Conservation (phyloP, 2,888 invertebrate genomes). For the Tetropium fuscum region DNA sequence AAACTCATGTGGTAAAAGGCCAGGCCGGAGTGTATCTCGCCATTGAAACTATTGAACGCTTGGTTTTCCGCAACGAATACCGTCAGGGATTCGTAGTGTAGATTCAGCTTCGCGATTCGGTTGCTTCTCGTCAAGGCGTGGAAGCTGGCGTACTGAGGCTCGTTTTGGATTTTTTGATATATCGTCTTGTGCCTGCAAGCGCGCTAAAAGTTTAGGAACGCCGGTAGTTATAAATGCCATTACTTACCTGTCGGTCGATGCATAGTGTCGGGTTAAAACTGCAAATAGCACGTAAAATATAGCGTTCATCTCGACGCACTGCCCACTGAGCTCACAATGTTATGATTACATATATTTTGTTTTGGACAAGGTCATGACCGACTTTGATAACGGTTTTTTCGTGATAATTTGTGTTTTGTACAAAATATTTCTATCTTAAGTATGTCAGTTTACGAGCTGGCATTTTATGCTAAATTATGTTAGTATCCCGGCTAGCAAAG, state of each 20-base stretch:
- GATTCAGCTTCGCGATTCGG: conserved; percentile 73
- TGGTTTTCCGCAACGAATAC: conserved; percentile 88
- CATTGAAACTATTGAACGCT: conserved; percentile 77
- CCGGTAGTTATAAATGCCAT: too few species aligned
- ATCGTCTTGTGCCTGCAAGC: conserved; percentile 44
- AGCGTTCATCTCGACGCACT: too few species aligned
- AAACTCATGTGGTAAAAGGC: conserved; percentile 59
- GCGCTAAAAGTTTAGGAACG: too few species aligned
- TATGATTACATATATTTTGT: too few species aligned
- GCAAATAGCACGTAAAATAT: background rate
- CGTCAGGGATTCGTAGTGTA: conserved; percentile 81
- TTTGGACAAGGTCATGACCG: conserved; percentile 44
- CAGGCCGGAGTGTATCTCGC: conserved; percentile 71
- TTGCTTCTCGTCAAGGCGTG: conserved; percentile 78
- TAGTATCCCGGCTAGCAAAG: too few species aligned
- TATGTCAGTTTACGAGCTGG: too few species aligned
- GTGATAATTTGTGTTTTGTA: too few species aligned
- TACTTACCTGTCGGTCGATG: background rate
- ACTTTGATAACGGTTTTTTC: too few species aligned
- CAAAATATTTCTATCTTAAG: too few species aligned
- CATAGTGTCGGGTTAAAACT: background rate
- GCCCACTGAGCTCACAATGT: too few species aligned
- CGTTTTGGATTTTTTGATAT: conserved; percentile 55
- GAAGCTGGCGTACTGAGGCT: conserved; percentile 73
- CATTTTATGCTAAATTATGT: too few species aligned